These are phyloP conservation scores for Gavialis gangeticus DNA, from an alignment of 2,113 vertebrate species.

Conservation along the genomic window DNA sequence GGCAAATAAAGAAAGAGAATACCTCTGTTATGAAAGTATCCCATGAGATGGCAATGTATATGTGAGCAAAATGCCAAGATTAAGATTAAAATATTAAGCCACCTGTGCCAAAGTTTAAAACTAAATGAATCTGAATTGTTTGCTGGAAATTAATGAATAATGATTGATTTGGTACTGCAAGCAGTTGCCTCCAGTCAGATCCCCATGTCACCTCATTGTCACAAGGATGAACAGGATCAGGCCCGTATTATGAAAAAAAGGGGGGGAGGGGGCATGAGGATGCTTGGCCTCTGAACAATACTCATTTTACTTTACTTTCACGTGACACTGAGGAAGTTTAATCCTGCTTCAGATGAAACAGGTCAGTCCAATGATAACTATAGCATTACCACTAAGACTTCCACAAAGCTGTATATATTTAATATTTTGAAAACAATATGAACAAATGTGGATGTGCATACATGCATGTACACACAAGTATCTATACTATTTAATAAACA, in stretches of 20 bases:
- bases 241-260: not conserved
- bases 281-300: accelerated
- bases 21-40: not conserved
- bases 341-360: not conserved
- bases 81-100: not conserved
- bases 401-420: not conserved
- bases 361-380: not conserved
- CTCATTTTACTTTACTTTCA: accelerated
- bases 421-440: not conserved
- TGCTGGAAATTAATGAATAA: not conserved
- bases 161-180: not conserved
- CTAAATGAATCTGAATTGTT: not conserved
- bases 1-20: slow-evolving; percentile 13
- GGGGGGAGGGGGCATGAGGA: too few relatives aligned
- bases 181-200: not conserved
- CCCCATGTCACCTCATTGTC: not conserved
- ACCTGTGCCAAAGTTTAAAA: not conserved
- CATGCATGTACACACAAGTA: not conserved
- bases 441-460: not conserved
- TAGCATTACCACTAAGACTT: accelerated
- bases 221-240: not conserved
- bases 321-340: not conserved
- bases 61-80: not conserved
- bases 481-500: accelerated
- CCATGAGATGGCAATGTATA: not conserved